phyloP scores from a whole-genome alignment of 2,888 invertebrate genomes.

The Lithosia quadra region DNA sequence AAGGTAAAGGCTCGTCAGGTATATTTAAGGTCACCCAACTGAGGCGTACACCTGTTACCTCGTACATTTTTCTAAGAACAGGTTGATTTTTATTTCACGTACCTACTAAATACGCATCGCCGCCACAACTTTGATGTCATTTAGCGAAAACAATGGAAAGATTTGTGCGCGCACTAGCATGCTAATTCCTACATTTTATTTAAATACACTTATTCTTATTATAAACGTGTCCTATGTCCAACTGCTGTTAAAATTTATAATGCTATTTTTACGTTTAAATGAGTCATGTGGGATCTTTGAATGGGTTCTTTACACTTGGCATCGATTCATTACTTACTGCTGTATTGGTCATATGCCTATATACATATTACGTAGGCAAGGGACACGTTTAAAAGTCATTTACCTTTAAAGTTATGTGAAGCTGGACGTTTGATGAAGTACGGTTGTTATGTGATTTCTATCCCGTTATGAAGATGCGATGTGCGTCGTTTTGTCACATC shows the following conservation, averaged over 20 bases:
- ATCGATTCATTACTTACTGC: slow-evolving; percentile 64
- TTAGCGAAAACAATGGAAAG: slow-evolving; percentile 87
- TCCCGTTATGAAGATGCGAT: slow-evolving; percentile 73
- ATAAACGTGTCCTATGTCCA: slow-evolving; percentile 74
- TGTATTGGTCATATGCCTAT: slow-evolving; percentile 46
- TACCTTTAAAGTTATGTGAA: slow-evolving; percentile 57
- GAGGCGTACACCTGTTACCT: slow-evolving; percentile 60
- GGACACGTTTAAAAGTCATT: slow-evolving; percentile 70
- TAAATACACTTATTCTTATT: slow-evolving; percentile 85
- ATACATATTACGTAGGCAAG: slow-evolving; percentile 30
- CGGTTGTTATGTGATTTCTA: slow-evolving; percentile 69
- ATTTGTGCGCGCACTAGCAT: slow-evolving; percentile 74
- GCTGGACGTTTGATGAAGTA: slow-evolving; percentile 52
- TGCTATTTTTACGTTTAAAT: slow-evolving; percentile 82
- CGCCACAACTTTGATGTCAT: slow-evolving; percentile 85
- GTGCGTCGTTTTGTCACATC: slow-evolving; percentile 60
- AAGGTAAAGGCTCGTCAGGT: slow-evolving; percentile 33
- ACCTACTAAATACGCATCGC: slow-evolving; percentile 79
- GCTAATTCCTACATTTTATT: slow-evolving; percentile 80
- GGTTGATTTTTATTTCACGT: slow-evolving; percentile 78
- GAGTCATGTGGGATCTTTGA: slow-evolving; percentile 78
- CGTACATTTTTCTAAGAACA: slow-evolving; percentile 73
- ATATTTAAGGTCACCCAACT: slow-evolving; percentile 30
- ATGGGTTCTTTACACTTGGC: slow-evolving; percentile 71
- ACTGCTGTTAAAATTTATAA: slow-evolving; percentile 81